phyloP scores from a whole-genome alignment of 2,888 invertebrate species.

The Pyrgus malvae region DNA sequence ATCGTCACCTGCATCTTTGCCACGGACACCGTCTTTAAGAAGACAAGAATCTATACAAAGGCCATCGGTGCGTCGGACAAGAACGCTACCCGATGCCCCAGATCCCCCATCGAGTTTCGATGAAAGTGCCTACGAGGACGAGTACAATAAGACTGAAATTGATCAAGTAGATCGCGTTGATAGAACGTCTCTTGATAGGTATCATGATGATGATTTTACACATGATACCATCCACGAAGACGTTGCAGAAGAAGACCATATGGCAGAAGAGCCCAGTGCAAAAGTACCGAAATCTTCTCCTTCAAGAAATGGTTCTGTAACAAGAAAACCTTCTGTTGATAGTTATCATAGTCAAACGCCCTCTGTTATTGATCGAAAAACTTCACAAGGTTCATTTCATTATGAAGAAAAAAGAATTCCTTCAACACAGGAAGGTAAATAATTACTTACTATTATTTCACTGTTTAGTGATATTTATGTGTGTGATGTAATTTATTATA shows the following conservation, averaged over 20 bases:
- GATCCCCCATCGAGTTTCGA: conserved; percentile 69
- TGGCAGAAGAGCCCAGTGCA: conserved; percentile 56
- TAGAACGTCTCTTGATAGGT: conserved; percentile 69
- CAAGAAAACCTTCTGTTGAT: conserved; percentile 71
- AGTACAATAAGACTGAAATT: conserved; percentile 78
- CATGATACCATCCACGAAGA: conserved; percentile 66
- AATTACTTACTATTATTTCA: too few relatives aligned
- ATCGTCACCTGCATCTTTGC: conserved; percentile 58
- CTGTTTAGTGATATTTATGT: too few relatives aligned
- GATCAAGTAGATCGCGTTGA: conserved; percentile 68
- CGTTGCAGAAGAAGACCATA: conserved; percentile 59
- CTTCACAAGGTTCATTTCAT: conserved; percentile 75
- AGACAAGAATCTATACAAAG: conserved; percentile 79
- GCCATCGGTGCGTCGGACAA: conserved; percentile 71
- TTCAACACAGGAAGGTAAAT: conserved; percentile 68
- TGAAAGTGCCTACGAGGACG: conserved; percentile 80
- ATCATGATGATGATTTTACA: conserved; percentile 66
- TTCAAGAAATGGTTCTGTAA: conserved; percentile 57
- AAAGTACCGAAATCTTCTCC: conserved; percentile 70
- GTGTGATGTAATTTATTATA: not conserved
- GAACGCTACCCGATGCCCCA: conserved; percentile 75
- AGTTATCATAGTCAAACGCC: conserved; percentile 75
- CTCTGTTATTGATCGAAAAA: conserved; percentile 69
- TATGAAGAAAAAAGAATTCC: conserved; percentile 79
- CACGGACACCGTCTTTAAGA: conserved; percentile 67